Base-by-base conservation (phyloP, 2,113 vertebrate genomes). In the Thalassoma bifasciatum region DNA sequence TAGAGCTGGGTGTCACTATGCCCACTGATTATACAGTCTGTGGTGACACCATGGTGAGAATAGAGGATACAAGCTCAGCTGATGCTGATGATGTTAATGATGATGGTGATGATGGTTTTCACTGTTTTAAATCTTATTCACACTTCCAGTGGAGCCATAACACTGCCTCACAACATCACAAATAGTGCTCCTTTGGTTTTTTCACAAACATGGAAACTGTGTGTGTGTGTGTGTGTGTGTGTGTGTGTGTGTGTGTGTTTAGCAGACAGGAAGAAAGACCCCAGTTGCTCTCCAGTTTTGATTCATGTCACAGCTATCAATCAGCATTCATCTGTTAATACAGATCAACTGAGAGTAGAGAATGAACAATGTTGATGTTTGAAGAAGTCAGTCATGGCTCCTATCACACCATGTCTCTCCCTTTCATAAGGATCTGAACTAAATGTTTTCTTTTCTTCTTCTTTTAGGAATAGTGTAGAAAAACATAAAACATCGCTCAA, bases 91-190 rank as follows among this genome's bases (percentile, higher is more conserved):
- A n/a, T n/a, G n/a, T n/a, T n/a, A n/a, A n/a, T n/a, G n/a, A n/a
- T 23, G 34, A 65, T 36, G 57, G 74, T 57, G 38, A 53, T 36
- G 54, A 71, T 78, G 67, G 52, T 67, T 71, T 52, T 72, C 59
- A 70, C 70, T 38, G 73, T 57, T 61, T 21, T 69, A 57, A 51
- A 65, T 84, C 71, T 79, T 83, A 75, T 87, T 87, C 79, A 67
- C 81, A 77, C 81, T 72, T 86, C 53, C 75, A 72, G 74, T 73
- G 36, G 10, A 57, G 75, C 61, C 66, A n/a, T n/a, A n/a, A n/a
- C n/a, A n/a, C n/a, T n/a, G n/a, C n/a, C n/a, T n/a, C n/a, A n/a
- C 62, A 50, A 59, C 79, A 79, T 75, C 80, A 84, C 72, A 60
- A 42, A 80, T 34, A 66, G 22, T 49, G 64, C 56, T 30, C 62